Percentiles rank a stretch among this genome's conserved stretches.
Evolutionary conservation across 2,797 vertebrate genomes (phyloP).

Genomic region (Simalia tracyae): DNA sequence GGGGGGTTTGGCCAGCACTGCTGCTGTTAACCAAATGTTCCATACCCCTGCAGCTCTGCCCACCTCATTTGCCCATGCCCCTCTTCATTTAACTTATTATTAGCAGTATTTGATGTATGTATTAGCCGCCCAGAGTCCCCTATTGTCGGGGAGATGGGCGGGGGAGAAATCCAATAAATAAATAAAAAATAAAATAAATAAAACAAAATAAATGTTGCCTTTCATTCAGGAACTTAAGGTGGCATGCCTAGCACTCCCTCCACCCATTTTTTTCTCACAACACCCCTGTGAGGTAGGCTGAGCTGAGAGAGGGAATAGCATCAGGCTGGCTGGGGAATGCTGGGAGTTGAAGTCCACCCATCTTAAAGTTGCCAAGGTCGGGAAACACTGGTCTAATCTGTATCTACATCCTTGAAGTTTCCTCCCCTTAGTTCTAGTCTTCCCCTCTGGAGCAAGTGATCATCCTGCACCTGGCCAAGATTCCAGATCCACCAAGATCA

Average conservation of each 20-base stretch:
- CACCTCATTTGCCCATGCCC: background rate
- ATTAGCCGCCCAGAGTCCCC: no score
- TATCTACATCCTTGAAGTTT: background rate
- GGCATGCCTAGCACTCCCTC: background rate
- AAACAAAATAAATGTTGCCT: background rate
- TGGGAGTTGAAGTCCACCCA: background rate
- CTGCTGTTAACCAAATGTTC: background rate
- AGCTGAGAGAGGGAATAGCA: no score
- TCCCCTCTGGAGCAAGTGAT: background rate
- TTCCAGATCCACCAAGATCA: background rate
- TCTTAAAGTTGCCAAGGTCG: background rate
- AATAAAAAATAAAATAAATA: no score
- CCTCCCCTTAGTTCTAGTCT: background rate
- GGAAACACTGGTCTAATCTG: background rate
- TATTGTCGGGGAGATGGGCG: no score
- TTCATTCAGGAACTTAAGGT: background rate
- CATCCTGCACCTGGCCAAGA: background rate
- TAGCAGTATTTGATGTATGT: background rate
- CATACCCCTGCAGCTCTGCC: background rate
- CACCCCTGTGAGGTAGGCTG: no score
- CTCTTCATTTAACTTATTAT: background rate
- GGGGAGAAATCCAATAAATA: no score
- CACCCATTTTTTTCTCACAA: no score
- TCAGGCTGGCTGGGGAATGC: no score
- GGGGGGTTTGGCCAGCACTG: background rate